Evolutionary conservation across 2,113 vertebrate species (phyloP).

Genomic region (Orthonyx spaldingii): DNA sequence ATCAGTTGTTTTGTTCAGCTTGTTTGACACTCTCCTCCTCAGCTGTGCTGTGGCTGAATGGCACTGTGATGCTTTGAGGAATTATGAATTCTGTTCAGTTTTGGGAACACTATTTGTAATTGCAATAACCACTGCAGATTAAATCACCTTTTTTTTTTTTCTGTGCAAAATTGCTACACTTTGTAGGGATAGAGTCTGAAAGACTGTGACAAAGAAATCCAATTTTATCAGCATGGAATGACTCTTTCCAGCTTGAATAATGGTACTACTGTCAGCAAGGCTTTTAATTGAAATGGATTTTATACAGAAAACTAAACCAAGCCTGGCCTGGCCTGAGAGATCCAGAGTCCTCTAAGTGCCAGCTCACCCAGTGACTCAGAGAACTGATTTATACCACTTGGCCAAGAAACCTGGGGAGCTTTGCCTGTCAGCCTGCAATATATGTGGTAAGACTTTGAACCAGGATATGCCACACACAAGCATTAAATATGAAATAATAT

Average conservation of each 20-base stretch:
- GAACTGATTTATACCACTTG: background rate
- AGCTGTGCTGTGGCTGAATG: slow-evolving; percentile 40
- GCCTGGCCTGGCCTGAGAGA: background rate
- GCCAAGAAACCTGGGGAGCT: background rate
- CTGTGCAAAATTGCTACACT: background rate
- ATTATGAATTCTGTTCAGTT: slow-evolving; percentile 14
- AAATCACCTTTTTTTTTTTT: background rate
- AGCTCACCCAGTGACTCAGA: background rate
- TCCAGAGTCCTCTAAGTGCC: background rate
- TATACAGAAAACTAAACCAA: background rate
- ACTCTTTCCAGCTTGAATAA: background rate
- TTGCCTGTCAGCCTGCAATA: background rate
- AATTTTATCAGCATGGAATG: background rate
- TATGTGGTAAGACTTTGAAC: background rate
- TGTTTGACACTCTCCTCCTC: background rate
- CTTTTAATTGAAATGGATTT: slow-evolving; percentile 12
- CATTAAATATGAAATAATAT: background rate
- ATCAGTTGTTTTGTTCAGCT: background rate
- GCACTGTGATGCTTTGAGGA: background rate
- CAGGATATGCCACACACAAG: background rate
- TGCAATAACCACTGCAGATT: background rate
- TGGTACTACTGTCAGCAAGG: background rate
- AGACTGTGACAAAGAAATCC: slow-evolving; percentile 2
- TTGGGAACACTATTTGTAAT: background rate
- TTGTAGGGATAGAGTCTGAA: background rate